Evolutionary conservation across 2,888 invertebrate species (phyloP), one percentile per base, ranked within the genome.

Genomic region (Archips xylosteana): DNA sequence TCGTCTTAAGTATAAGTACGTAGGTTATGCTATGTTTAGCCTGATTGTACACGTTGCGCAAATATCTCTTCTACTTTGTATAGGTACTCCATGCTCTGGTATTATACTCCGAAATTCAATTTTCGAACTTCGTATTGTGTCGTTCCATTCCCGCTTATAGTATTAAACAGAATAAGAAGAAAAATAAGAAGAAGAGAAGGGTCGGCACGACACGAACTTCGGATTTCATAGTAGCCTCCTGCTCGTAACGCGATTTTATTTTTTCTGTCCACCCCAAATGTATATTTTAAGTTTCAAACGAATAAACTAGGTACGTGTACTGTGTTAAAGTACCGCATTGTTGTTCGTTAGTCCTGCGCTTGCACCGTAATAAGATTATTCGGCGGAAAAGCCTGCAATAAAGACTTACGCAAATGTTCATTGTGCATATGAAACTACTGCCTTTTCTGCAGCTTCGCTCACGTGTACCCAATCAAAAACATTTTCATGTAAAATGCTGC

Each of bases 61-160:
- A 63, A 63, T 47, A 64, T 45, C 63, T 70, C 3, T 57, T 57
- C 64, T 45, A 15, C 45, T 59, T 59, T 45, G 45, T 64, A 59
- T 36, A 9, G 4, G 6, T 6, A 39, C 64, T 36, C 36, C 8
- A 47, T 15, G 67, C 10, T 23, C 42, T 23, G 23, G 23, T 23
- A 0, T 23, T 23, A 23, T 23, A 23, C 23, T 23, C 23, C 23
- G 23, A 23, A 23, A 23, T 23, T 23, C 23, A 23, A 23, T 23
- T 23, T 23, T 23, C 23, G 23, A 23, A 23, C 23, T 23, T 23
- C 23, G 23, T 23, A 23, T 23, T 1, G 23, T 23, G 23, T 23
- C 23, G 23, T 23, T 23, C 23, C 23, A 23, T 23, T 23, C 23
- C 23, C 23, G 23, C 23, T 23, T 23, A 23, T 23, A 23, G 23